A percentile compares a stretch with the other conserved stretches of the same genome.
Evolutionary conservation across 2,888 invertebrate genomes (phyloP).

Genomic region (Acleris laterana): DNA sequence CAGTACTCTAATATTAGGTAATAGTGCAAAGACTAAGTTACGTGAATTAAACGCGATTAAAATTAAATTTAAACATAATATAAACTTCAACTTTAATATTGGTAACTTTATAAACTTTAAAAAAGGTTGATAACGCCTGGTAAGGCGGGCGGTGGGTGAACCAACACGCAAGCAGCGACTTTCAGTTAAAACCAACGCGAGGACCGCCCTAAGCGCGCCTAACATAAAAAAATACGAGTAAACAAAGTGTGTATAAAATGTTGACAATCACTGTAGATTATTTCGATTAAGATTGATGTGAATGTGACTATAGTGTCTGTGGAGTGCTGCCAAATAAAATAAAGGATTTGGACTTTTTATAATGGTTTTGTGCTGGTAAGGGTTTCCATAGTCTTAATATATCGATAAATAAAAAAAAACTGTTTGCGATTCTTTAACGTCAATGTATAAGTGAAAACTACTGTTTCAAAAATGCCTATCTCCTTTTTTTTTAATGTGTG

Average conservation of each 20-base stretch:
- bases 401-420: not conserved
- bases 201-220: slow-evolving; percentile 64
- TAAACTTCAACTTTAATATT: no score
- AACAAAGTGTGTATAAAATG: slow-evolving; percentile 10
- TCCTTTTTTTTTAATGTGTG: no score
- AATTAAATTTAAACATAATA: no score
- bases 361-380: slow-evolving; percentile 31
- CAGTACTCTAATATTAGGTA: no score
- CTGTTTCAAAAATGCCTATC: no score
- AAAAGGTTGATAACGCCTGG: slow-evolving; percentile 66
- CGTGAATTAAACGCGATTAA: no score
- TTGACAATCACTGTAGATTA: not conserved
- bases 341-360: slow-evolving; percentile 20
- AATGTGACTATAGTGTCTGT: not conserved
- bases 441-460: no score
- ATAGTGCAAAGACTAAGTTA: no score
- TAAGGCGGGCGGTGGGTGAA: slow-evolving; percentile 66
- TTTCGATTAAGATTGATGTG: not conserved
- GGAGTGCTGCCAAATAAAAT: slow-evolving; percentile 1
- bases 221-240: slow-evolving; percentile 42
- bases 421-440: no score
- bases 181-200: slow-evolving; percentile 74
- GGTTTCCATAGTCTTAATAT: not conserved
- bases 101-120: not conserved
- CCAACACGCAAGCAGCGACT: slow-evolving; percentile 76